Base-by-base conservation (phyloP, 2,797 vertebrate genomes). In the Pseudopleuronectes americanus region DNA sequence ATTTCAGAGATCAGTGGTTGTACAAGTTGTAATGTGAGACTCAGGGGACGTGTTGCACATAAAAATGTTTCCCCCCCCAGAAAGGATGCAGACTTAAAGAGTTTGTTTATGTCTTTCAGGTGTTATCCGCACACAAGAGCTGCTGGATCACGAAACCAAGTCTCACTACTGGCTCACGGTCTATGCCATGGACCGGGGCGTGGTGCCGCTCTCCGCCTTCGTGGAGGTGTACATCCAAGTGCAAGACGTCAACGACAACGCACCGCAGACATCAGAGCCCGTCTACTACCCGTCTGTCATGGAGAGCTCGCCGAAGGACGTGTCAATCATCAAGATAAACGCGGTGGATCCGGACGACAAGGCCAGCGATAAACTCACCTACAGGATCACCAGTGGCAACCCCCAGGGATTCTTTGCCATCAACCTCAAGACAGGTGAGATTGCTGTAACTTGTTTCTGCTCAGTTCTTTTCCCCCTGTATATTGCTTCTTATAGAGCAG, bases 101-200 rank as follows among this genome's bases (percentile, higher is more conserved):
- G 2, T 55, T 33, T 36, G 10, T 43, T 43, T 17, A 4, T 16
- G 9, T 58, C 21, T 24, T 14, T 43, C 31, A 99, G 98, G 98
- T 82, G 83, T 96, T 68, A 97, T 99, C 82, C 94, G 95, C 59
- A 99, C 97, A 0, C 93, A 95, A 62, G 97, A 98, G 54, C 87
- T 84, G 10, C 93, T 99, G 82, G 98, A 99, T 89, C 95, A 95
- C 1, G 98, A 99, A 83, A 97, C 97, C 0, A 95, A 94, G 7
- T 80, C 96, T 0, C 96, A 97, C 90, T 99, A 99, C 90, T 99
- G 98, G 98, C 93, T 99, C 10, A 99, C 97, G 0, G 95, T 99
- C 73, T 99, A 98, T 8, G 97, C 97, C 22, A 93, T 95, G 16
- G 98, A 99, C 62, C 93, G 92, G 1, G 98, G 96, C 0, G 96